Evolutionary conservation across 2,888 invertebrate species (phyloP).

Genomic region (Conchocele bisecta): DNA sequence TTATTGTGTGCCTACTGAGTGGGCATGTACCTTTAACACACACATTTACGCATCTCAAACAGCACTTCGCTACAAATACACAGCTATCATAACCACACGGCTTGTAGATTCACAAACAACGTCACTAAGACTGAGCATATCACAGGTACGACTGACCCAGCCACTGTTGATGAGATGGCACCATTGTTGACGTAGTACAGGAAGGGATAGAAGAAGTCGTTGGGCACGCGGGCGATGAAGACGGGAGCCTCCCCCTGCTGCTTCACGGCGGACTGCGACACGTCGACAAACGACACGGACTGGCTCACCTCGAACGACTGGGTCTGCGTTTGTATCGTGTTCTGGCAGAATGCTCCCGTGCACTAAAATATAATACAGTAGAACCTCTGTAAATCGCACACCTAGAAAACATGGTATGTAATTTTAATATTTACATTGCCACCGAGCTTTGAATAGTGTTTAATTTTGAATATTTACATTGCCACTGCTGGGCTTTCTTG

Average conservation of each 20-base stretch:
- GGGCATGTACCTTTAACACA: no score
- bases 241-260: constrained; percentile 86
- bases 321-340: constrained; percentile 50
- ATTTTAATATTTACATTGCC: no score
- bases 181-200: constrained; percentile 39
- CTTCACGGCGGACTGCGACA: constrained; percentile 84
- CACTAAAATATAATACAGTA: constrained; percentile 80
- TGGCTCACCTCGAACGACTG: constrained; percentile 80
- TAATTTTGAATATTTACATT: no score
- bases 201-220: constrained; percentile 89
- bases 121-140: constrained; percentile 24
- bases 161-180: neutral
- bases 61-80: no score
- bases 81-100: constrained; percentile 8
- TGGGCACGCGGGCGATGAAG: constrained; percentile 87
- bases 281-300: constrained; percentile 84
- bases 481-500: no score
- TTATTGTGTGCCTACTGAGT: no score
- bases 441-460: no score
- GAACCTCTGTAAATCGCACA: no score
- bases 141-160: neutral
- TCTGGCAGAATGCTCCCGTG: constrained; percentile 74
- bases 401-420: no score
- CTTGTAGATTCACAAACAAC: constrained; percentile 30
- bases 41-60: no score